Percentiles rank a stretch among this genome's conserved stretches.
Conservation (phyloP, 2,888 invertebrate genomes). For the Amiota communis region DNA sequence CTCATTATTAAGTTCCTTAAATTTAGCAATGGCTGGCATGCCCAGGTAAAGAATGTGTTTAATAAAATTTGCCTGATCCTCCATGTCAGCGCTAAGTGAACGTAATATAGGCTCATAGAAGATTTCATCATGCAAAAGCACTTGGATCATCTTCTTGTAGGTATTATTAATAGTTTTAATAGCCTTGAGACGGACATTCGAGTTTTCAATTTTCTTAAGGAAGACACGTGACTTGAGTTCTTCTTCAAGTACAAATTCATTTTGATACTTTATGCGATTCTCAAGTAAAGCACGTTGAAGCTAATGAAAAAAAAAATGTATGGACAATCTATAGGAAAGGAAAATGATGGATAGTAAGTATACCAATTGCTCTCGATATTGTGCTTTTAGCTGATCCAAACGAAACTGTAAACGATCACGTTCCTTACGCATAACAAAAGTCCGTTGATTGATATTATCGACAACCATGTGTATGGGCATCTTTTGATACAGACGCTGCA, state of each 20-base stretch:
- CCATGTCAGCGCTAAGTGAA: constrained; percentile 68
- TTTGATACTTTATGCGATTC: constrained; percentile 69
- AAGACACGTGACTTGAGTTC: constrained; percentile 62
- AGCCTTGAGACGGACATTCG: constrained; percentile 68
- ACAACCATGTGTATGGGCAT: constrained; percentile 69
- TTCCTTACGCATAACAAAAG: constrained; percentile 71
- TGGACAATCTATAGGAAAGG: neutral
- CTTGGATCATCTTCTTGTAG: constrained; percentile 68
- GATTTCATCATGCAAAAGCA: constrained; percentile 66
- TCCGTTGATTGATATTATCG: constrained; percentile 71
- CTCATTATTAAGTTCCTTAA: constrained; percentile 61
- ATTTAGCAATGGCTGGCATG: constrained; percentile 66
- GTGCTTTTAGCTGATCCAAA: constrained; percentile 55
- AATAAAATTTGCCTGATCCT: constrained; percentile 70
- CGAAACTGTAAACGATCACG: constrained; percentile 66
- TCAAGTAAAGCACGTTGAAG: constrained; percentile 60
- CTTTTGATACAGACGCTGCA: constrained; percentile 68
- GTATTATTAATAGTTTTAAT: constrained; percentile 68
- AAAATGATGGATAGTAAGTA: neutral
- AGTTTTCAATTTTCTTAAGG: constrained; percentile 68
- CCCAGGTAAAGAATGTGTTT: constrained; percentile 70
- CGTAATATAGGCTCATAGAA: constrained; percentile 71
- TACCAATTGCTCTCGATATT: constrained; percentile 63
- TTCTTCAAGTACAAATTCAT: constrained; percentile 66
- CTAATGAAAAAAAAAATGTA: constrained; percentile 42